A percentile compares a stretch with the other conserved stretches of the same genome.
Evolutionary conservation across 2,888 invertebrate species (phyloP).

Genomic region (Scaptomyza tumidula): DNA sequence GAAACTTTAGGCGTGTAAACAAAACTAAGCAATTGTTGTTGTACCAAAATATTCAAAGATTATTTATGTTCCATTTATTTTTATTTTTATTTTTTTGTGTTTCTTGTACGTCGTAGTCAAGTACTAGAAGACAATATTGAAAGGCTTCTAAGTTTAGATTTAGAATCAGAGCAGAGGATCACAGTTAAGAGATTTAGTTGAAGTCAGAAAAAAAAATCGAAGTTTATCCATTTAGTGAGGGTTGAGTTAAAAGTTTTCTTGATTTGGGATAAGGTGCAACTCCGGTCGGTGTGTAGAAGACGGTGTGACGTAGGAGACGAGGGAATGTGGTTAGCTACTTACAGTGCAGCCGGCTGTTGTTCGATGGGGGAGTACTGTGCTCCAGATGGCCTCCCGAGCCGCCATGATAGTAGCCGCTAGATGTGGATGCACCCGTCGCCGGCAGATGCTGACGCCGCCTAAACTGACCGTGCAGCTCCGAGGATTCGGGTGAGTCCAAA

Average conservation of each 20-base stretch:
- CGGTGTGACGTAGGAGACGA: slow-evolving; percentile 27
- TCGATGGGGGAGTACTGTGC: slow-evolving; percentile 85
- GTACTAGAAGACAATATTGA: slow-evolving; percentile 4
- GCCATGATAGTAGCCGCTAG: slow-evolving; percentile 81
- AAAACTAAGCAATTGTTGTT: slow-evolving; percentile 19
- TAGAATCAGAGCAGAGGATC: slow-evolving; percentile 20
- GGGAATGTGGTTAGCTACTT: slow-evolving; percentile 83
- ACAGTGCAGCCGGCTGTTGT: slow-evolving; percentile 87
- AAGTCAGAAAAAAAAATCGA: not conserved
- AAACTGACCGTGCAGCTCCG: slow-evolving; percentile 90
- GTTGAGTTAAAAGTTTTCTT: slow-evolving; percentile 7
- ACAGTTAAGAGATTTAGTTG: slow-evolving; percentile 12
- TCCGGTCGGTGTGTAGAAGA: slow-evolving; percentile 35
- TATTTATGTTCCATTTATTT: slow-evolving; percentile 18
- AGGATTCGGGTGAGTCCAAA: slow-evolving; percentile 97
- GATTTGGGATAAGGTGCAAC: slow-evolving; percentile 35
- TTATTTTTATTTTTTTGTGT: not conserved
- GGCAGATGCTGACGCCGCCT: slow-evolving; percentile 88
- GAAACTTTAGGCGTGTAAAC: slow-evolving; percentile 12
- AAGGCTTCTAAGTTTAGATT: slow-evolving; percentile 26
- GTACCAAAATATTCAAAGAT: not conserved
- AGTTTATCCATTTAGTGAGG: slow-evolving; percentile 15
- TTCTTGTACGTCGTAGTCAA: slow-evolving; percentile 2
- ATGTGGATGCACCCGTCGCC: slow-evolving; percentile 86
- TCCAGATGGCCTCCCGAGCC: slow-evolving; percentile 85